phyloP scores from a whole-genome alignment of 1,140 invertebrate species.

The Meloidogyne chitwoodi region DNA sequence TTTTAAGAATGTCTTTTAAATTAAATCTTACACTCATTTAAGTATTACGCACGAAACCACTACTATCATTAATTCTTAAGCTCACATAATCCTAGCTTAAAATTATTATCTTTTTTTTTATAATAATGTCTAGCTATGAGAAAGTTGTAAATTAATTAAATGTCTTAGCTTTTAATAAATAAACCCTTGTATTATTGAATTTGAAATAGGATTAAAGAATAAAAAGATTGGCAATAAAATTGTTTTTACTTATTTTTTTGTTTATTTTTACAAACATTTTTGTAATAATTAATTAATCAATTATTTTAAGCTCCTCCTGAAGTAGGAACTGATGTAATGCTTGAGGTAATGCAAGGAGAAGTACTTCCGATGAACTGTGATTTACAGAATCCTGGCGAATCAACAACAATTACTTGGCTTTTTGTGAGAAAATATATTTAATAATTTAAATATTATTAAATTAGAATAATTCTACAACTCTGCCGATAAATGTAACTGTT shows the following conservation, averaged over 20 bases:
- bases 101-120: neutral
- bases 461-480: constrained; percentile 42
- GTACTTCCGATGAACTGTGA: constrained; percentile 47
- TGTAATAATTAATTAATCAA: neutral
- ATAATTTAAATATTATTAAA: neutral
- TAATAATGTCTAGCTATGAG: no score
- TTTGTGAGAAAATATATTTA: constrained; percentile 37
- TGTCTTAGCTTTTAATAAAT: neutral
- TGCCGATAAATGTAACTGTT: constrained; percentile 16
- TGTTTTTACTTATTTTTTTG: no score
- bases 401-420: constrained; percentile 46
- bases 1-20: neutral
- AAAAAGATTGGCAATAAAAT: neutral
- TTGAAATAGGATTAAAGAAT: neutral
- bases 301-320: constrained; percentile 43
- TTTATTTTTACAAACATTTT: no score
- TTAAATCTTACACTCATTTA: neutral
- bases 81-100: neutral
- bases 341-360: constrained; percentile 41
- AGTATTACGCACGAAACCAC: neutral
- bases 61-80: neutral
- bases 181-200: no score
- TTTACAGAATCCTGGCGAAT: constrained; percentile 39
- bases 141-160: neutral
- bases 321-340: constrained; percentile 31